phyloP scores from a whole-genome alignment of 2,797 vertebrate genomes.

The Halcyon chelicuti region DNA sequence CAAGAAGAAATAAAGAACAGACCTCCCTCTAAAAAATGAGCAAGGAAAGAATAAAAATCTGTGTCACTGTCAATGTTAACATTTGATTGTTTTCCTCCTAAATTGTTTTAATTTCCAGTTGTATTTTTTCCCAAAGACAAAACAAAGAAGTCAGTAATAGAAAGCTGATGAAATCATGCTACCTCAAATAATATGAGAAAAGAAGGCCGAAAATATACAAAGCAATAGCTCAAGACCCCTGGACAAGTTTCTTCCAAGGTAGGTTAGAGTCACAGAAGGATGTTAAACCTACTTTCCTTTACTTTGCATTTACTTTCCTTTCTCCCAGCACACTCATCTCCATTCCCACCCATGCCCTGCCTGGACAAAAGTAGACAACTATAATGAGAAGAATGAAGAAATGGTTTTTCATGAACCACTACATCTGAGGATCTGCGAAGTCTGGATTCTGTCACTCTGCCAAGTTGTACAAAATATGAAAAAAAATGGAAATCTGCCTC shows the following conservation, averaged over 20 bases:
- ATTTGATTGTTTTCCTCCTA: background rate
- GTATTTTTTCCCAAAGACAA: background rate
- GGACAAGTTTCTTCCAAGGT: background rate
- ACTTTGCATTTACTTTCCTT: background rate
- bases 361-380: background rate
- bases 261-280: background rate
- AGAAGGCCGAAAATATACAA: background rate
- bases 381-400: background rate
- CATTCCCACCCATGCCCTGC: background rate
- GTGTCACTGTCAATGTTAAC: background rate
- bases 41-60: background rate
- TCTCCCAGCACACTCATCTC: background rate
- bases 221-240: background rate
- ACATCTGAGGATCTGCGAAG: background rate
- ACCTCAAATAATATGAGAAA: background rate
- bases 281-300: background rate
- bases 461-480: background rate
- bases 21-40: background rate
- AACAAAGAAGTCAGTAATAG: background rate
- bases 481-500: background rate
- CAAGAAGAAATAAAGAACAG: background rate
- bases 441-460: background rate
- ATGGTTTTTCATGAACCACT: background rate
- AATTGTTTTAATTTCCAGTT: background rate
- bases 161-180: background rate